Base-by-base conservation (phyloP, 2,797 vertebrate genomes). In the Centropyge bicolor region DNA sequence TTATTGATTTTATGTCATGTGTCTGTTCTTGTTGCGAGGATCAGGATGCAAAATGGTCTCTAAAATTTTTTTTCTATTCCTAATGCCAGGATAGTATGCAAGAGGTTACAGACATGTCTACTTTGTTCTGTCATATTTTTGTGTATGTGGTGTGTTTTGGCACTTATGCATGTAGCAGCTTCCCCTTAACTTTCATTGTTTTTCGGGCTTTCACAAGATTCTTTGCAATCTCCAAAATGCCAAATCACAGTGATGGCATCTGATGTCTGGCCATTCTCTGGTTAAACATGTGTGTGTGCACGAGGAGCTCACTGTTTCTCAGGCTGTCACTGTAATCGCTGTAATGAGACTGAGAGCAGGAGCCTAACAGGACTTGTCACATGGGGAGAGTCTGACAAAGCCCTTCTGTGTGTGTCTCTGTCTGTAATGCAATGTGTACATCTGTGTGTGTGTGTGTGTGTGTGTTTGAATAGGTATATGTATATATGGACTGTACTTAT, bases 311-410 rank as follows among this genome's bases (percentile, higher is more conserved):
- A 16, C 45, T 36, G 49, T 80, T 83, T 87, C 82, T 80, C 79
- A 83, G 73, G 61, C 81, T 68, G 77, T 90, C 81, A 55, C 69
- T 76, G 65, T 93, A 95, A 95, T 95, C 77, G 89, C 72, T 85
- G 79, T 95, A 94, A 94, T 94, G 90, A 92, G 90, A 72, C 79
- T 9, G 46, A 45, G 67, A 84, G 70, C 56, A 49, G 82, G 80
- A 85, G 73, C 14, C 81, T 81, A 84, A 87, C 87, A 48, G 43
- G 35, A 70, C 61, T 51, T 69, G 90, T 91, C 91, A 90, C 90
- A 85, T 83, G 78, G 55, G 63, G 27, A 61, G 76, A 77, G 41
- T 20, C 79, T 49, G 69, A 89, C 88, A 89, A 85, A 88, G 81
- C 43, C 61, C 36, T 48, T 73, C 41, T 83, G 74, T 83, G 59